Evolutionary conservation across 2,113 vertebrate species (phyloP).

Genomic region (Sorex araneus): DNA sequence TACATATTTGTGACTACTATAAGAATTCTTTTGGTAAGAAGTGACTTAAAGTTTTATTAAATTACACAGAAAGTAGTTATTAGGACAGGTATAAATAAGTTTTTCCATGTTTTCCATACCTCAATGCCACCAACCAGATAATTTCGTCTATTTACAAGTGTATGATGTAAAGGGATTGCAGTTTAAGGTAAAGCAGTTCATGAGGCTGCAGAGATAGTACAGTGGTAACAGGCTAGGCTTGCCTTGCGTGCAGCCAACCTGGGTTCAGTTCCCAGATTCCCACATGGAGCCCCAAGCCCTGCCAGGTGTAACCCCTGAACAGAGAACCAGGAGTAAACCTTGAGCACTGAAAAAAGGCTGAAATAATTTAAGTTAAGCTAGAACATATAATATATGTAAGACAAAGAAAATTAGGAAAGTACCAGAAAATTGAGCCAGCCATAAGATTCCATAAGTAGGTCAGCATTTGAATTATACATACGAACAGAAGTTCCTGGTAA

Average conservation of each 20-base stretch:
- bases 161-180: background rate
- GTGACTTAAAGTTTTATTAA: background rate
- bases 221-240: too few relatives aligned
- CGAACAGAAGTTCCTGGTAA: background rate
- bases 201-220: background rate
- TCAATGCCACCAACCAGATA: background rate
- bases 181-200: slow-evolving; percentile 18
- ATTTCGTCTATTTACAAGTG: slow-evolving; percentile 3
- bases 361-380: too few relatives aligned
- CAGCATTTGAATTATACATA: background rate
- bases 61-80: background rate
- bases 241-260: too few relatives aligned
- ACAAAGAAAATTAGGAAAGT: background rate
- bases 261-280: too few relatives aligned
- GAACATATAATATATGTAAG: background rate
- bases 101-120: background rate
- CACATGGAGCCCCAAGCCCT: too few relatives aligned
- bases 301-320: too few relatives aligned
- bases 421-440: background rate
- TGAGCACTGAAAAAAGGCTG: too few relatives aligned
- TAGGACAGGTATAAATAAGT: background rate
- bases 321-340: too few relatives aligned
- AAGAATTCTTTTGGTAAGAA: slow-evolving; percentile 39
- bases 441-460: background rate
- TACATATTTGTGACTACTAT: slow-evolving; percentile 38